Percentiles rank a stretch among this genome's conserved stretches.
phyloP scores from a whole-genome alignment of 1,140 invertebrate genomes.

The Psix sp. region DNA sequence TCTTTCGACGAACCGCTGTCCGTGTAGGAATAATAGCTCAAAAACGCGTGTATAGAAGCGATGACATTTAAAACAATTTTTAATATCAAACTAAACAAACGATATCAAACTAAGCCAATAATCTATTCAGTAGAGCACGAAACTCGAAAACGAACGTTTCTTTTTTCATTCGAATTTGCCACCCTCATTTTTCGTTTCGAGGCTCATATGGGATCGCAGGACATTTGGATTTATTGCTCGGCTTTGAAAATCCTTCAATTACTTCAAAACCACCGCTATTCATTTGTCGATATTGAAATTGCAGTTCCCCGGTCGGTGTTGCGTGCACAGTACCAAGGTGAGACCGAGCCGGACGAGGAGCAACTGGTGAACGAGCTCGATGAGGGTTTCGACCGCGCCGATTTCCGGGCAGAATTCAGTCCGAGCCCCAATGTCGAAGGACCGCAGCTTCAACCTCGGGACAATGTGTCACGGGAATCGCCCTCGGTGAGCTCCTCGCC shows the following conservation, averaged over 20 bases:
- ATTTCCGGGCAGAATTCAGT: slow-evolving; percentile 75
- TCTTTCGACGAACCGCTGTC: not conserved
- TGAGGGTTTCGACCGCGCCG: slow-evolving; percentile 75
- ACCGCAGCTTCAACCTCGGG: slow-evolving; percentile 71
- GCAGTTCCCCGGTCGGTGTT: slow-evolving; percentile 90
- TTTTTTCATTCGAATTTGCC: too few relatives aligned
- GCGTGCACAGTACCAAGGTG: slow-evolving; percentile 85
- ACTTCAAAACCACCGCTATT: not conserved
- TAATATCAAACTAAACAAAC: not conserved
- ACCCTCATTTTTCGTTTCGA: not conserved
- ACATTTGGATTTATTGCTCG: not conserved
- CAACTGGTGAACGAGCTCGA: slow-evolving; percentile 76
- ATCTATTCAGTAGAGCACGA: not conserved
- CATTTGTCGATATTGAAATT: slow-evolving; percentile 62
- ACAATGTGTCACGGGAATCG: slow-evolving; percentile 71
- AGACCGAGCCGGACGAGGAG: slow-evolving; percentile 84
- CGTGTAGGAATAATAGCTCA: not conserved
- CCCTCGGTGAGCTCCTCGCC: slow-evolving; percentile 71
- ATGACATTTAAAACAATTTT: too few relatives aligned
- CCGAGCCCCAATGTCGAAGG: slow-evolving; percentile 77
- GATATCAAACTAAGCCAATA: not conserved
- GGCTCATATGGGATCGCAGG: not conserved
- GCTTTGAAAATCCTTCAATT: slow-evolving; percentile 9
- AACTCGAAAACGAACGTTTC: not conserved
- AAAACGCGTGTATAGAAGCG: not conserved